Base-by-base conservation (phyloP, 2,888 invertebrate genomes). In the Poecilobothrus nobilitatus region DNA sequence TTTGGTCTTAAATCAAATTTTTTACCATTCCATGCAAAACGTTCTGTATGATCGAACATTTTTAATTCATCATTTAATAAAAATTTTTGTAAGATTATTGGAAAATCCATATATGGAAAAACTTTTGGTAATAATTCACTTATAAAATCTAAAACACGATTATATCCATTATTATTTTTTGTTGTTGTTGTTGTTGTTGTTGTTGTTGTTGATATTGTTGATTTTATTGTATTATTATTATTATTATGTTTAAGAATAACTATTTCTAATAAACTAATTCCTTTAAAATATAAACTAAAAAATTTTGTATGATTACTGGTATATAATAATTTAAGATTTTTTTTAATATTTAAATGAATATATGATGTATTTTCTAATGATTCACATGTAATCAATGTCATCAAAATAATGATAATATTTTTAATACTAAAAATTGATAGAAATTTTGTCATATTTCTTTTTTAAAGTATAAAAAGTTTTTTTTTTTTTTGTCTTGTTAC, bases 11-110 rank as follows among this genome's bases (percentile, higher is more conserved):
- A 18, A 53, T 53, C n/a, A 53, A 53, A 53, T 53, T 18, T 53
- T 53, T 53, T 53, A 53, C 53, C 53, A 53, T 12, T 53, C 53
- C 53, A 53, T 53, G 53, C 53, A 53, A 53, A 53, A 18, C 53
- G 15, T n/a, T 53, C 53, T 53, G 53, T 53, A n/a, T 53, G 53
- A 53, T 53, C 53, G 18, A 53, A 53, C 7, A 53, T 53, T 53
- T 18, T 53, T 18, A 6, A 1, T 53, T 53, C 53, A 53, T 18
- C 6, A 18, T 15, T 18, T 53, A 18, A 18, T 18, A 12, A 12
- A 12, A 18, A 53, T 53, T 3, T 18, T 53, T 18, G 9, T 3
- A 6, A 1, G 2, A 53, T 12, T 18, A 53, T 15, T 18, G 53
- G 53, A 53, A 53, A 53, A 53, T 53, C 18, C 18, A 53, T 53